Evolutionary conservation across 2,888 invertebrate genomes (phyloP).

Genomic region (Galeruca laticollis): DNA sequence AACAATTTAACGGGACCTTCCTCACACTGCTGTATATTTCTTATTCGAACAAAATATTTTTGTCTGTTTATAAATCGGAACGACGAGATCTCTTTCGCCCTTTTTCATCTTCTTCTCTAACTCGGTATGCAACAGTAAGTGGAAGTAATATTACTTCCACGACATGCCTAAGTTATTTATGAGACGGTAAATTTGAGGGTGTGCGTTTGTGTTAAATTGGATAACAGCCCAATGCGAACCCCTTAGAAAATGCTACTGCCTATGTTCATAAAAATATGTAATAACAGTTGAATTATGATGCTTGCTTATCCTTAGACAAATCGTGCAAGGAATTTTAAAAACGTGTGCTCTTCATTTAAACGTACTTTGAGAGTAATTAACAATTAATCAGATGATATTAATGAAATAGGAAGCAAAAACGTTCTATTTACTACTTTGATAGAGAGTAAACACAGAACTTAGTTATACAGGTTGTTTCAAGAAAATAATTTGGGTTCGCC

Average conservation of each 20-base stretch:
- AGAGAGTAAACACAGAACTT: too few relatives aligned
- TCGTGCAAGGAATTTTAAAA: conserved; percentile 38
- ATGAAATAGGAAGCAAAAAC: too few relatives aligned
- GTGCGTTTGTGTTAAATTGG: conserved; percentile 65
- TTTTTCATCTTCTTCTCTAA: conserved; percentile 63
- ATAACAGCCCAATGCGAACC: conserved; percentile 57
- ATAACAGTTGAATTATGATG: conserved; percentile 44
- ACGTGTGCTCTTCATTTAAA: not conserved
- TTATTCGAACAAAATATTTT: not conserved
- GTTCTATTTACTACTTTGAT: too few relatives aligned
- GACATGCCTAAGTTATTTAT: conserved; percentile 67
- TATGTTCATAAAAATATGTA: conserved; percentile 56
- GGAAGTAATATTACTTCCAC: conserved; percentile 67
- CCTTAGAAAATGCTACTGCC: conserved; percentile 48
- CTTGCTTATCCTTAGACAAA: conserved; percentile 32
- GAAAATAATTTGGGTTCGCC: too few relatives aligned
- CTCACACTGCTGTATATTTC: too few relatives aligned
- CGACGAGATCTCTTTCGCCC: conserved; percentile 33
- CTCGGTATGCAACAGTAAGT: conserved; percentile 63
- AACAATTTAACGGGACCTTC: too few relatives aligned
- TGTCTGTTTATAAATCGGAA: conserved; percentile 13
- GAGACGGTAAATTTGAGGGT: conserved; percentile 65
- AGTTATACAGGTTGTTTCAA: too few relatives aligned
- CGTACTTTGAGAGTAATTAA: not conserved
- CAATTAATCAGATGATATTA: too few relatives aligned